phyloP scores from a whole-genome alignment of 2,113 vertebrate species.

The Callithrix jacchus region DNA sequence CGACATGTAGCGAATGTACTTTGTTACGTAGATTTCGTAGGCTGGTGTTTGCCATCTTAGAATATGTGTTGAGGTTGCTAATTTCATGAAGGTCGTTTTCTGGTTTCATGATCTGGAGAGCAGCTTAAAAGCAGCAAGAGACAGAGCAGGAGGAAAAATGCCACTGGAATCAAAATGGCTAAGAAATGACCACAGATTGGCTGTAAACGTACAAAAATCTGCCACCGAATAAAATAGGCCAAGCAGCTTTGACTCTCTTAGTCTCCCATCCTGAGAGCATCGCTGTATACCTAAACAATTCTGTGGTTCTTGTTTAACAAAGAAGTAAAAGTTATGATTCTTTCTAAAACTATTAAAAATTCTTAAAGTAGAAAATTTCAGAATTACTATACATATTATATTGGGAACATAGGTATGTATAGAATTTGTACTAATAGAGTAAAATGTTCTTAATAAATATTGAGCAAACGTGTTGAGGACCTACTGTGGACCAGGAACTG shows the following conservation, averaged over 20 bases:
- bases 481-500: neutral
- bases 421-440: neutral
- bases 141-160: neutral
- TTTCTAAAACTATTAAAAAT: neutral
- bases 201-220: neutral
- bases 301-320: neutral
- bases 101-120: neutral
- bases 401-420: neutral
- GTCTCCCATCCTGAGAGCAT: neutral
- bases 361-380: conserved; percentile 9
- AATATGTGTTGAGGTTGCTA: neutral
- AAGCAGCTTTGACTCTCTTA: neutral
- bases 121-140: neutral
- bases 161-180: neutral
- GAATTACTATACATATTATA: neutral
- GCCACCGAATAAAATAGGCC: neutral
- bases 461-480: neutral
- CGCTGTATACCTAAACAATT: neutral
- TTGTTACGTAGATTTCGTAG: neutral
- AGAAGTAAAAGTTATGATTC: neutral
- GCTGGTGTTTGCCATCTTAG: neutral
- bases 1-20: neutral
- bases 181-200: neutral
- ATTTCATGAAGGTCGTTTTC: conserved; percentile 15
- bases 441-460: neutral